Base-by-base conservation (phyloP, 1,140 invertebrate species). In the Neodiprion fabricii region DNA sequence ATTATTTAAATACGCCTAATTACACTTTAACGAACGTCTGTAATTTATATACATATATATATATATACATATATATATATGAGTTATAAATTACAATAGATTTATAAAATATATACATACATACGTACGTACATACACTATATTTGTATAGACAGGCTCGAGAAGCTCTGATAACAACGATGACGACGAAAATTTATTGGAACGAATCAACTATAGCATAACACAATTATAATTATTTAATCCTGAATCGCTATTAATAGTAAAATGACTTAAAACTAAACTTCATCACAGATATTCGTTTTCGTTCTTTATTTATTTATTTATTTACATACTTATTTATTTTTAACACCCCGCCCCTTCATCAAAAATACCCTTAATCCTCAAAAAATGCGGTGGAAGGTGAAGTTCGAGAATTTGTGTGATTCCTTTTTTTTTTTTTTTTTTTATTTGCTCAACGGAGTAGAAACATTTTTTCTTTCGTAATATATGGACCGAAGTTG, bases 191-290 rank as follows among this genome's bases (percentile, higher is more conserved):
- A 40, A 40, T 40, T 40, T 40, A 40, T 40, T 40, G 28, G 28
- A 40, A 40, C 28, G 28, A 40, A 40, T 40, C 28, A 40, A 40
- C 5, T 40, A 40, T 40, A 40, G 28, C 28, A 5, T 40, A 40
- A 61, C 53, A 61, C n/a, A 61, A 61, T 61, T 61, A 61, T 61
- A 61, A 61, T 61, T 61, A 61, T 61, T 61, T 61, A 61, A 61
- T 61, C 53, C 0, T 40, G 28, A 40, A 61, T 61, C 8, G n/a
- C n/a, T 61, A 61, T 61, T 61, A 61, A 12, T 61, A 61, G 11
- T 61, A 61, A 12, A 61, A 61, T 61, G 11, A 61, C n/a, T 61
- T 12, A n/a, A 61, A 61, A 61, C 53, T 12, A 61, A 61, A 61
- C 53, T 61, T 8, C 3, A 12, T 61, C 53, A 7, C 53, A 12